Conservation (phyloP, 1,140 invertebrate genomes). For the Gonatopus flavifemur region DNA sequence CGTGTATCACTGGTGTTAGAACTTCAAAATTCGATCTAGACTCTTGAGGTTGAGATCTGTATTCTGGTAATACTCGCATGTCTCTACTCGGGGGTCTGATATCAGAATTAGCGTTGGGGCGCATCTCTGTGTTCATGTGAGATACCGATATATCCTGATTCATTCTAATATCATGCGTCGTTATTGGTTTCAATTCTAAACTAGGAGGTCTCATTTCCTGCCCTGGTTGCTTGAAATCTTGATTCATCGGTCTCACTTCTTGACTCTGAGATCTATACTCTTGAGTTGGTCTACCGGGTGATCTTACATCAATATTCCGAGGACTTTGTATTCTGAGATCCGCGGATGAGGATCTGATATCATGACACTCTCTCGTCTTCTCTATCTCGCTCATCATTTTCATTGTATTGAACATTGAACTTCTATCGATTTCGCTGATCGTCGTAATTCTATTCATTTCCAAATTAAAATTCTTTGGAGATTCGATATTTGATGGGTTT, state of each 20-base stretch:
- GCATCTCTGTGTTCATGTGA: slow-evolving; percentile 17
- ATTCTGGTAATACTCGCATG: slow-evolving; percentile 25
- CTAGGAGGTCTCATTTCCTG: slow-evolving; percentile 26
- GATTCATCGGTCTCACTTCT: slow-evolving; percentile 23
- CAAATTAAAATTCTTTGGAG: slow-evolving; percentile 22
- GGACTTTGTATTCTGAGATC: slow-evolving; percentile 23
- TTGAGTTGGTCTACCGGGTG: slow-evolving; percentile 20
- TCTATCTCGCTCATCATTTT: slow-evolving; percentile 32
- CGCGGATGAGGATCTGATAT: slow-evolving; percentile 13
- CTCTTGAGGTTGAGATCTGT: slow-evolving; percentile 26
- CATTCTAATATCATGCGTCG: slow-evolving; percentile 18
- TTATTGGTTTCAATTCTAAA: slow-evolving; percentile 25
- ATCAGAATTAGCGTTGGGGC: slow-evolving; percentile 22
- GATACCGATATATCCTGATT: slow-evolving; percentile 17
- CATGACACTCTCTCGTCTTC: slow-evolving; percentile 20
- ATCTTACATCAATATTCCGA: slow-evolving; percentile 21
- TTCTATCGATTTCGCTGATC: slow-evolving; percentile 30
- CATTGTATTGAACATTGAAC: slow-evolving; percentile 26
- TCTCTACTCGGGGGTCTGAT: slow-evolving; percentile 30
- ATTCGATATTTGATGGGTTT: slow-evolving; percentile 23
- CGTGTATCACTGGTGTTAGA: slow-evolving; percentile 22
- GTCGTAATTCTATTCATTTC: slow-evolving; percentile 18
- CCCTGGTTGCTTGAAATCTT: slow-evolving; percentile 31
- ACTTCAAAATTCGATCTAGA: slow-evolving; percentile 23
- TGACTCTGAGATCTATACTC: slow-evolving; percentile 19